Evolutionary conservation across 2,888 invertebrate genomes (phyloP), one percentile per base, ranked within the genome.

Genomic region (Platynereis dumerilii): DNA sequence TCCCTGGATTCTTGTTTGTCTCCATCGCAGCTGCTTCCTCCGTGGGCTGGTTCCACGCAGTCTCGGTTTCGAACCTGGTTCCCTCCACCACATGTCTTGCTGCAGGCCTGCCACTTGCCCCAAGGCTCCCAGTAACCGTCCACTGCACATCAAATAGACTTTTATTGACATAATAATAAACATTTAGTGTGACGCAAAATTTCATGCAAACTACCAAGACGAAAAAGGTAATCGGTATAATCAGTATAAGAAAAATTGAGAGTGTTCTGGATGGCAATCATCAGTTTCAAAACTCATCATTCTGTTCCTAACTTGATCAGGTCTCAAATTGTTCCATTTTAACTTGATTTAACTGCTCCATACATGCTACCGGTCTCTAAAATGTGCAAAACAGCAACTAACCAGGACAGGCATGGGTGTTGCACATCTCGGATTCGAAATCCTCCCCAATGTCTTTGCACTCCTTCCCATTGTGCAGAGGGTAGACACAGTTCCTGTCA

Each of bases 51-150:
- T 2, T 39, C 28, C 17, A 68, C 71, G 64, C 80, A 80, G 12
- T 60, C 62, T n/a, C 79, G 67, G 20, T 68, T 70, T 44, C 80
- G 72, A 42, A 60, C 67, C 60, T 73, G 73, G 45, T 72, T 73
- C 26, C 80, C 78, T 56, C 75, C 74, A 24, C 74, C 79, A 70
- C 80, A 80, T 2, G 76, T 74, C 64, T 74, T 72, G 28, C 72
- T 72, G 63, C 80, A 80, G n/a, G 63, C 69, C 29, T 71, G 68
- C 80, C 80, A 80, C 15, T 59, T 58, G 0, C 72, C 66, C 80
- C 80, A 80, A 0, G 52, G 44, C n/a, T 56, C 59, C 77, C 77
- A 78, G n/a, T 73, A 70, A n/a, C 80, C 80, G 68, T 80, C 78
- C 61, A 78, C 80, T 80, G 72, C 12, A n/a, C n/a, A n/a, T n/a